Evolutionary conservation across 2,113 vertebrate species (phyloP).

Genomic region (Tyto alba): DNA sequence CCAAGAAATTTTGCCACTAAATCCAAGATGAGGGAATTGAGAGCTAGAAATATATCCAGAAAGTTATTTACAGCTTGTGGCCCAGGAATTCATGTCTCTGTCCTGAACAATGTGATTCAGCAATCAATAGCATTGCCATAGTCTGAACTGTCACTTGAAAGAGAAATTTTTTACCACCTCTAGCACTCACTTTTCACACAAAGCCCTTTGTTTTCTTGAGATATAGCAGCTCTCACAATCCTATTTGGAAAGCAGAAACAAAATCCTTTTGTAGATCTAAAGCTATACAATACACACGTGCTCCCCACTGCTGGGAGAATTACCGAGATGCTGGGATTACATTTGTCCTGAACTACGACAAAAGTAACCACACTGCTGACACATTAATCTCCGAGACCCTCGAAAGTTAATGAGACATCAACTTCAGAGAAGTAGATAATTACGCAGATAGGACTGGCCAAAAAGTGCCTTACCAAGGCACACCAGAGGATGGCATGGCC

Average conservation of each 20-base stretch:
- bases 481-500: rapidly evolving
- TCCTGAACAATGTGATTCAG: not conserved
- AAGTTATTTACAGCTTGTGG: not conserved
- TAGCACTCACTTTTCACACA: not conserved
- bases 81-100: not conserved
- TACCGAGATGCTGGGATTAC: rapidly evolving
- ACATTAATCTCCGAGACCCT: not conserved
- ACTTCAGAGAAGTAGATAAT: not conserved
- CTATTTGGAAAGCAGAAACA: not conserved
- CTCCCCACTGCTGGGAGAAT: not conserved
- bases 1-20: not conserved
- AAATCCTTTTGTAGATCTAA: not conserved
- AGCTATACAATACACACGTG: rapidly evolving
- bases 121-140: not conserved
- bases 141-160: not conserved
- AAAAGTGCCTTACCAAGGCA: not conserved
- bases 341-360: rapidly evolving
- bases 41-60: not conserved
- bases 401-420: not conserved
- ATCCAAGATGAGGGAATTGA: not conserved
- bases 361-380: not conserved
- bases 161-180: not conserved
- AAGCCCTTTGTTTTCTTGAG: not conserved
- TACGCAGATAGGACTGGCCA: not conserved
- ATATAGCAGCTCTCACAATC: not conserved